These are phyloP conservation scores for Conomelus anceps DNA, from an alignment of 2,888 invertebrate genomes.

Conservation along the genomic window DNA sequence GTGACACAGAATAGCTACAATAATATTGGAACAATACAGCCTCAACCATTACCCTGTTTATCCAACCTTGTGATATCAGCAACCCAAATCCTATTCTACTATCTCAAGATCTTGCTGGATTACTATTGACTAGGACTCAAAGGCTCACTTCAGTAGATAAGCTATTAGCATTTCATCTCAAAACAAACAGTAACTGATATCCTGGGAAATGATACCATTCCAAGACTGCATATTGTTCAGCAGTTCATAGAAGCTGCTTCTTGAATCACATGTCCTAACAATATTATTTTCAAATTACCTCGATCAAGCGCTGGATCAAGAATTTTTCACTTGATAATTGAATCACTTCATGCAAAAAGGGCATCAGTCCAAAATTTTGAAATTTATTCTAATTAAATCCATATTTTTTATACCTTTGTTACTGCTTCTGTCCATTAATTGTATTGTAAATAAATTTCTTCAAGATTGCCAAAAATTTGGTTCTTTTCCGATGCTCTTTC, in stretches of 20 bases:
- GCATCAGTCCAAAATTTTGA: too few species aligned
- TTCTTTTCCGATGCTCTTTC: too few species aligned
- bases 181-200: background rate
- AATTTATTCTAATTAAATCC: too few species aligned
- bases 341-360: too few species aligned
- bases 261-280: background rate
- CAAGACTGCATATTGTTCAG: background rate
- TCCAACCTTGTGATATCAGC: background rate
- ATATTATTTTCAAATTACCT: background rate
- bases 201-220: background rate
- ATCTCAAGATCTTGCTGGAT: background rate
- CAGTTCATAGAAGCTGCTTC: background rate
- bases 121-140: background rate
- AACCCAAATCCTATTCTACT: background rate
- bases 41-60: background rate
- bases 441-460: too few species aligned
- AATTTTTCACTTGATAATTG: background rate
- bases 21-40: background rate
- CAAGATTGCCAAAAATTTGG: too few species aligned
- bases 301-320: background rate
- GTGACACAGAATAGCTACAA: background rate
- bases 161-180: background rate
- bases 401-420: too few species aligned
- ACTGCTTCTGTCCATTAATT: too few species aligned
- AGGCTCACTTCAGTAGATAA: background rate